Percentiles rank a stretch among this genome's conserved stretches.
phyloP scores from a whole-genome alignment of 2,888 invertebrate genomes.

The Hydraecia micacea region DNA sequence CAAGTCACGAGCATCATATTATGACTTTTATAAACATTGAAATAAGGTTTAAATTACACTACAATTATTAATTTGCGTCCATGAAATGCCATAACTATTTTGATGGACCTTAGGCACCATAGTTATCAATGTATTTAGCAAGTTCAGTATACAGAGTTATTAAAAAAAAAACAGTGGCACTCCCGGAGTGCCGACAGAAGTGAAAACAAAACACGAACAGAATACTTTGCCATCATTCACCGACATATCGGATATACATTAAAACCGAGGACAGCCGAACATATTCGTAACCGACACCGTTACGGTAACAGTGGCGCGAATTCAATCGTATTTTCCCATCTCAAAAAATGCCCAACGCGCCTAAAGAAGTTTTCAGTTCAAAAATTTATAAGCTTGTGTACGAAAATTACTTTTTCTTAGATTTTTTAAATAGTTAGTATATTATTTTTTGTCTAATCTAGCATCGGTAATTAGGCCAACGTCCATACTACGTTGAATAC shows the following conservation, averaged over 20 bases:
- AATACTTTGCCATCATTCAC: too few species aligned
- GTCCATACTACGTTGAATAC: conserved; percentile 85
- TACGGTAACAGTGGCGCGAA: too few species aligned
- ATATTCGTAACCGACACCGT: too few species aligned
- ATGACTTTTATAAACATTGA: background rate
- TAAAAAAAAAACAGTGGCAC: too few species aligned
- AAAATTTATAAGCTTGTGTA: background rate
- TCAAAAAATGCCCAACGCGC: too few species aligned
- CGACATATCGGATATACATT: too few species aligned
- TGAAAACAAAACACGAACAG: too few species aligned
- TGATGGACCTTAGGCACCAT: background rate
- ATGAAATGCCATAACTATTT: background rate
- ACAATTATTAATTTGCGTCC: background rate
- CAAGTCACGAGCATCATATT: background rate
- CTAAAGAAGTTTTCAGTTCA: too few species aligned
- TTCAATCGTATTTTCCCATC: too few species aligned
- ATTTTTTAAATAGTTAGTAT: background rate
- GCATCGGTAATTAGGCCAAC: conserved; percentile 56
- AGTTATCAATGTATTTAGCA: background rate
- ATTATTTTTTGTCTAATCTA: background rate
- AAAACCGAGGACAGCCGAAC: too few species aligned
- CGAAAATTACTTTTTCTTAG: background rate
- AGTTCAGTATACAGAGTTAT: background rate
- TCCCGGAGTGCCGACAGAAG: too few species aligned
- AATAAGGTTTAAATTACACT: conserved; percentile 8